Percentiles rank a stretch among this genome's conserved stretches.
These are phyloP conservation scores for Trichosurus vulpecula DNA, from an alignment of 2,797 vertebrate species.

Conservation along the genomic window DNA sequence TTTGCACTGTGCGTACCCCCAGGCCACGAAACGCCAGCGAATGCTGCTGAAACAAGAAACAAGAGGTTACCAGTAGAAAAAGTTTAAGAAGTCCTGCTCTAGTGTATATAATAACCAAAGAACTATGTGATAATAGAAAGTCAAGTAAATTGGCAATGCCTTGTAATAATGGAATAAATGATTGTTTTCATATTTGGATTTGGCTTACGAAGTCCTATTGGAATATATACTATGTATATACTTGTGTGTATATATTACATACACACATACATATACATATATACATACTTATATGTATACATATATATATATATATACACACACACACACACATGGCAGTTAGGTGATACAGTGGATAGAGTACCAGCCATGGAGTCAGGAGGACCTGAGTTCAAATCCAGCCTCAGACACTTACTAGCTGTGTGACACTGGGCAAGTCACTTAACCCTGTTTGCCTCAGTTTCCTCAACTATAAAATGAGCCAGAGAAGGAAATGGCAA, in stretches of 20 bases:
- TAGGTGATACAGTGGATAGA: too few species aligned
- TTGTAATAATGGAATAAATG: neutral
- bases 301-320: too few species aligned
- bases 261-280: neutral
- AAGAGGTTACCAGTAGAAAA: too few species aligned
- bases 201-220: neutral
- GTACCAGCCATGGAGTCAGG: neutral
- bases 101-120: neutral
- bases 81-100: too few species aligned
- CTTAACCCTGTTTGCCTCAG: neutral
- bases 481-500: neutral
- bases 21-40: too few species aligned
- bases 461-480: neutral
- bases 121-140: neutral
- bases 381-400: neutral
- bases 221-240: neutral
- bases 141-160: neutral
- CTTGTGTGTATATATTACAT: neutral
- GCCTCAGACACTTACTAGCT: neutral
- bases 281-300: too few species aligned
- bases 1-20: too few species aligned
- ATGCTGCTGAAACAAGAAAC: too few species aligned
- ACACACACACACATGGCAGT: too few species aligned
- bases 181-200: neutral
- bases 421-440: too few species aligned